Percentiles rank a stretch among this genome's conserved stretches.
Conservation (phyloP, 2,888 invertebrate species). For the Julus scandinavius region DNA sequence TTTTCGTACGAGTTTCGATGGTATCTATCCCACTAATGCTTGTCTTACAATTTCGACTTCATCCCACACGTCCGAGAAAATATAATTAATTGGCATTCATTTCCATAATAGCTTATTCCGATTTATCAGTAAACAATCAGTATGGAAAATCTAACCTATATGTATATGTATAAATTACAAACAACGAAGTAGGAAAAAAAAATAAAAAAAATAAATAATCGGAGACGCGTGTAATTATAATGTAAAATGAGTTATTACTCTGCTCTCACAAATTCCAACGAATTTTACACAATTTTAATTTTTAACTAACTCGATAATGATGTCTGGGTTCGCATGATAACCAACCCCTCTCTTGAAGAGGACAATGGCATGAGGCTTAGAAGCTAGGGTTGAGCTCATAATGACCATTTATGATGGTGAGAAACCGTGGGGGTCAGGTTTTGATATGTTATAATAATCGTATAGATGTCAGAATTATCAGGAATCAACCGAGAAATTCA, state of each 20-base stretch:
- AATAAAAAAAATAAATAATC: no score
- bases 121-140: conserved; percentile 8
- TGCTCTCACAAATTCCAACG: background rate
- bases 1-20: conserved; percentile 5
- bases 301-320: background rate
- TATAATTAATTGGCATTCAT: conserved; percentile 18
- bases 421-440: conserved; percentile 1
- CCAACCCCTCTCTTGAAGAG: background rate
- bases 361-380: background rate
- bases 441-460: conserved; percentile 16
- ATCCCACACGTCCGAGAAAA: background rate
- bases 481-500: conserved; percentile 21
- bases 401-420: conserved; percentile 29
- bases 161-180: background rate
- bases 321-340: background rate
- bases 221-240: conserved; percentile 37
- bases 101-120: background rate
- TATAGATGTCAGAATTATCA: conserved; percentile 27
- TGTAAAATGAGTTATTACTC: conserved; percentile 15
- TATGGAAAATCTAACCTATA: conserved; percentile 25
- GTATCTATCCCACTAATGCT: background rate
- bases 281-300: background rate
- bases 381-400: background rate
- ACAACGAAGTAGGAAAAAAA: background rate
- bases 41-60: background rate